Evolutionary conservation across 2,113 vertebrate genomes (phyloP).

Genomic region (Uria aalge): DNA sequence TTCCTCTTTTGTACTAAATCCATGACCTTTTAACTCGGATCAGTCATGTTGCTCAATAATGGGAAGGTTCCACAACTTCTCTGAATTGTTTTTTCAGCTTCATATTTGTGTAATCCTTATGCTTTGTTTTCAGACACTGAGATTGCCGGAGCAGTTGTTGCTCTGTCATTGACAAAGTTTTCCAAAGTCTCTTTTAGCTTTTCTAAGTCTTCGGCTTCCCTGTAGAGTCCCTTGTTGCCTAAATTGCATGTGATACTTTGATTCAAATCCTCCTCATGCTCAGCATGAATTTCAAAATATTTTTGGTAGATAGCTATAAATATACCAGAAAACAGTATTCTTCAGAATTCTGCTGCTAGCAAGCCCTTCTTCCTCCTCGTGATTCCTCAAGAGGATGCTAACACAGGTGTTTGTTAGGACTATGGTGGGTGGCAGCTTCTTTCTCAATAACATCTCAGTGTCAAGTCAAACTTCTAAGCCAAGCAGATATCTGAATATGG

Average conservation of each 20-base stretch:
- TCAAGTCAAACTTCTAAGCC: background rate
- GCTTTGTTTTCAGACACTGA: background rate
- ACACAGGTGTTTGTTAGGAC: background rate
- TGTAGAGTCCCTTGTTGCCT: background rate
- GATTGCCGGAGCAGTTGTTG: background rate
- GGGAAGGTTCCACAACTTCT: background rate
- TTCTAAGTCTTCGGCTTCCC: background rate
- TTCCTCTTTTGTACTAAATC: constrained; percentile 5
- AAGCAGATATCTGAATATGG: background rate
- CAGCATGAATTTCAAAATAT: background rate
- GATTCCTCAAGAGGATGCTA: background rate
- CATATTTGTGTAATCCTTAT: background rate
- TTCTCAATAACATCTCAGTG: background rate
- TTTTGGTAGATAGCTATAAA: background rate
- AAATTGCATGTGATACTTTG: background rate
- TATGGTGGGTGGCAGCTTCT: background rate
- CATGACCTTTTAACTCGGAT: background rate
- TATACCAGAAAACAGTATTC: background rate
- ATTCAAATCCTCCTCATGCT: background rate
- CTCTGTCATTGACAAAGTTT: background rate
- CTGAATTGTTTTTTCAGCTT: constrained; percentile 1
- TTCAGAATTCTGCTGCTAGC: background rate
- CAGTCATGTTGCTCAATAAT: background rate
- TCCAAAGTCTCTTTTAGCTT: background rate
- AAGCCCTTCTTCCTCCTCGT: background rate